These are phyloP conservation scores for Drosophila lutescens DNA, from an alignment of 2,888 invertebrate genomes.

Conservation along the genomic window DNA sequence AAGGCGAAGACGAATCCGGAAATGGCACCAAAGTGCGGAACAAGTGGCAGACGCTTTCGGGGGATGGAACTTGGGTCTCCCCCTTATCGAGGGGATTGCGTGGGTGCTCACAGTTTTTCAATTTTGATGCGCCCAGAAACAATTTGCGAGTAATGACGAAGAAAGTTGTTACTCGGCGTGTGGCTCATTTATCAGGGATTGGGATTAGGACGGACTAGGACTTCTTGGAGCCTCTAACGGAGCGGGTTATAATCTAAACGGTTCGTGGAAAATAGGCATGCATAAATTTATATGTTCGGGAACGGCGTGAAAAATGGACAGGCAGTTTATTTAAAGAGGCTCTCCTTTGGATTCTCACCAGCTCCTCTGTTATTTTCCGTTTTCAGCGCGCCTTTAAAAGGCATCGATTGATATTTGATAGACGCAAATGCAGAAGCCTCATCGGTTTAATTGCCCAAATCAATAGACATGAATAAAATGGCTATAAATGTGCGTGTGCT, in stretches of 20 bases:
- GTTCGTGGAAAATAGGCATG: slow-evolving; percentile 63
- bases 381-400: not conserved
- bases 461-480: slow-evolving; percentile 51
- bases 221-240: not conserved
- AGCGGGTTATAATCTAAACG: slow-evolving; percentile 64
- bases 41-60: slow-evolving; percentile 52
- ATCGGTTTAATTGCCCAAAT: slow-evolving; percentile 42
- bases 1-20: slow-evolving; percentile 54
- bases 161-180: slow-evolving; percentile 79
- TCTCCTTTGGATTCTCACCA: slow-evolving; percentile 18
- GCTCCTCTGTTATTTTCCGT: slow-evolving; percentile 29
- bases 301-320: slow-evolving; percentile 56
- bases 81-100: slow-evolving; percentile 27
- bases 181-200: slow-evolving; percentile 79
- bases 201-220: slow-evolving; percentile 36
- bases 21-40: slow-evolving; percentile 62
- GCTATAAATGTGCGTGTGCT: slow-evolving; percentile 39
- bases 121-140: slow-evolving; percentile 60
- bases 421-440: slow-evolving; percentile 5
- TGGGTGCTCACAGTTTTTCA: slow-evolving; percentile 50
- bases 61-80: slow-evolving; percentile 1
- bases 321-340: slow-evolving; percentile 36
- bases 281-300: slow-evolving; percentile 65
- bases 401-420: slow-evolving; percentile 60
- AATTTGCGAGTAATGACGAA: slow-evolving; percentile 79